phyloP scores from a whole-genome alignment of 1,140 invertebrate genomes.

The Dendroctonus valens region DNA sequence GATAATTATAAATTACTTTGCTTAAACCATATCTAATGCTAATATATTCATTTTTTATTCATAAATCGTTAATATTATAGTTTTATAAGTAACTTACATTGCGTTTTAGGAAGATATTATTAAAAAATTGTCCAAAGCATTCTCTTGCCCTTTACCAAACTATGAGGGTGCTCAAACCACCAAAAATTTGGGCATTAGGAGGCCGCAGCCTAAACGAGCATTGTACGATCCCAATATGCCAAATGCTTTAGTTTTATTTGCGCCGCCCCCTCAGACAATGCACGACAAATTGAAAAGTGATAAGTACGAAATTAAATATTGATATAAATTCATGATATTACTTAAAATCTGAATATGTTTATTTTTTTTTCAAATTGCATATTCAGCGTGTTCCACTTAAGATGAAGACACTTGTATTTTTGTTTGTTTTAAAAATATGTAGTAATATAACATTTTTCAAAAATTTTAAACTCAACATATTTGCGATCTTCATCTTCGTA shows the following conservation, averaged over 20 bases:
- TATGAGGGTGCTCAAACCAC: constrained; percentile 75
- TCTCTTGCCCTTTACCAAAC: constrained; percentile 92
- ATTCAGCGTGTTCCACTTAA: no score
- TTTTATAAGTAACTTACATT: no score
- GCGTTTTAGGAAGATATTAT: constrained; percentile 72
- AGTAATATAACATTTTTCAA: no score
- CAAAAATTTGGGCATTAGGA: constrained; percentile 62
- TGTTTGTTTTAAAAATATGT: no score
- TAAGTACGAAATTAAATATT: constrained; percentile 51
- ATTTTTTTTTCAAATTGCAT: no score
- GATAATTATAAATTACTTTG: background rate
- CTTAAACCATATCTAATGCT: background rate
- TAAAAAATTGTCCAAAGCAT: constrained; percentile 80
- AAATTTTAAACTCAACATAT: no score
- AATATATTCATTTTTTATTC: constrained; percentile 26
- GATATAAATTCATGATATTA: no score
- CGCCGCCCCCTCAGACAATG: constrained; percentile 76
- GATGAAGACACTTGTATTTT: no score
- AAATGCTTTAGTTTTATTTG: constrained; percentile 88
- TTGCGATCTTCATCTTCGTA: no score
- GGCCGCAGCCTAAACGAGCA: constrained; percentile 67
- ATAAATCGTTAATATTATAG: no score
- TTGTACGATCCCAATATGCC: constrained; percentile 94
- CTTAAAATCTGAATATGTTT: no score
- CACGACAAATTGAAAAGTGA: constrained; percentile 82